phyloP scores from a whole-genome alignment of 2,113 vertebrate species.

The Epinephelus fuscoguttatus region DNA sequence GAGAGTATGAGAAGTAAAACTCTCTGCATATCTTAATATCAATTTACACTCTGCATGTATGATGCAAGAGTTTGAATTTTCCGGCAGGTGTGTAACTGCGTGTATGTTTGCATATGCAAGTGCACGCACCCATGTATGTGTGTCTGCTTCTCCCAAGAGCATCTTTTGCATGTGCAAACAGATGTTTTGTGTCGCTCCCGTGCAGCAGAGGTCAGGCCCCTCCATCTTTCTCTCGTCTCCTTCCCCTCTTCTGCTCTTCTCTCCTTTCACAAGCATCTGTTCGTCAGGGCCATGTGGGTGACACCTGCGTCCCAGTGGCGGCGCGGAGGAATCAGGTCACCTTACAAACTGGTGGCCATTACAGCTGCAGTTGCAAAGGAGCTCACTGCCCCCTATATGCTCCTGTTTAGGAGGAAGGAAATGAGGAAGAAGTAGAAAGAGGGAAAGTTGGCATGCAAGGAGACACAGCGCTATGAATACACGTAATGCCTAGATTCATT shows the following conservation, averaged over 20 bases:
- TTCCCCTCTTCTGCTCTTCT: slow-evolving; percentile 39
- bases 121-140: slow-evolving; percentile 10
- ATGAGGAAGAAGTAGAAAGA: not conserved
- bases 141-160: slow-evolving; percentile 62
- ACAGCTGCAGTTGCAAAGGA: slow-evolving; percentile 48
- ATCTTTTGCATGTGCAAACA: slow-evolving; percentile 69
- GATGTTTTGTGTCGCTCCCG: slow-evolving; percentile 71
- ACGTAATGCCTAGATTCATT: not conserved
- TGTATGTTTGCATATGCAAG: slow-evolving; percentile 35
- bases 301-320: slow-evolving; percentile 72
- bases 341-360: slow-evolving; percentile 61
- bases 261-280: slow-evolving; percentile 73
- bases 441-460: not conserved
- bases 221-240: slow-evolving; percentile 36
- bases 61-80: slow-evolving; percentile 45
- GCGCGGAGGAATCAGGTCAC: slow-evolving; percentile 72
- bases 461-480: not conserved
- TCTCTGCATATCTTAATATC: slow-evolving; percentile 28
- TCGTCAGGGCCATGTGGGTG: slow-evolving; percentile 64
- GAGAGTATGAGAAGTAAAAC: slow-evolving; percentile 17
- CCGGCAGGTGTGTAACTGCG: slow-evolving; percentile 32
- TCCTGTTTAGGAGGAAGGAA: slow-evolving; percentile 1
- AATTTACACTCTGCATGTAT: slow-evolving; percentile 42
- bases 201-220: slow-evolving; percentile 60
- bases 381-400: slow-evolving; percentile 29